These are phyloP conservation scores for Orbicella faveolata DNA, from an alignment of 64 coral and sea anemone species.

Conservation along the genomic window DNA sequence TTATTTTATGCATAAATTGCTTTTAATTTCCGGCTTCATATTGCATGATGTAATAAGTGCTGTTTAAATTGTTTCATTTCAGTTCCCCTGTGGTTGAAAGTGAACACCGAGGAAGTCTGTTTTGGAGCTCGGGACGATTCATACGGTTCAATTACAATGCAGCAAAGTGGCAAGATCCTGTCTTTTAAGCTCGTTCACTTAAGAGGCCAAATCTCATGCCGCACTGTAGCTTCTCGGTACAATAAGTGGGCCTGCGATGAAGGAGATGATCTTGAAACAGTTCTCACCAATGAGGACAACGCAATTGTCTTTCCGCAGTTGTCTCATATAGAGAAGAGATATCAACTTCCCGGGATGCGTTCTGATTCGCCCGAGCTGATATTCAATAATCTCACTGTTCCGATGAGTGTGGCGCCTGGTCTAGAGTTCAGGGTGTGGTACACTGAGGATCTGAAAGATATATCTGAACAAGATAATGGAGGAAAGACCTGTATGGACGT, in stretches of 20 bases:
- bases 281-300: background rate
- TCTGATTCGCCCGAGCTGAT: background rate
- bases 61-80: background rate
- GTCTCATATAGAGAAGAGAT: background rate
- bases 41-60: background rate
- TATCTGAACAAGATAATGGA: background rate
- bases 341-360: background rate
- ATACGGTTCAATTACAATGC: background rate
- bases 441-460: background rate
- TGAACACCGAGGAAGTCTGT: background rate
- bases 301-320: background rate
- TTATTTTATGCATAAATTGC: background rate
- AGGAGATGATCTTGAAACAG: background rate
- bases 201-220: background rate
- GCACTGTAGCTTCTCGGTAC: too few relatives aligned
- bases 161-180: background rate
- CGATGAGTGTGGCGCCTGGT: background rate
- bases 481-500: constrained; percentile 9
- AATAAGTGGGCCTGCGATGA: background rate
- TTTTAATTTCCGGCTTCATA: too few relatives aligned
- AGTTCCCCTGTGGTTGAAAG: constrained; percentile 2
- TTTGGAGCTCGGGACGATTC: constrained; percentile 18
- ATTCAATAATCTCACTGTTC: constrained; percentile 10
- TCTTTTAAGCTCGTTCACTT: background rate
- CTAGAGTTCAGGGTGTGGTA: constrained; percentile 22